Base-by-base conservation (phyloP, 2,888 invertebrate species). In the Lissocephala sabroskyi region DNA sequence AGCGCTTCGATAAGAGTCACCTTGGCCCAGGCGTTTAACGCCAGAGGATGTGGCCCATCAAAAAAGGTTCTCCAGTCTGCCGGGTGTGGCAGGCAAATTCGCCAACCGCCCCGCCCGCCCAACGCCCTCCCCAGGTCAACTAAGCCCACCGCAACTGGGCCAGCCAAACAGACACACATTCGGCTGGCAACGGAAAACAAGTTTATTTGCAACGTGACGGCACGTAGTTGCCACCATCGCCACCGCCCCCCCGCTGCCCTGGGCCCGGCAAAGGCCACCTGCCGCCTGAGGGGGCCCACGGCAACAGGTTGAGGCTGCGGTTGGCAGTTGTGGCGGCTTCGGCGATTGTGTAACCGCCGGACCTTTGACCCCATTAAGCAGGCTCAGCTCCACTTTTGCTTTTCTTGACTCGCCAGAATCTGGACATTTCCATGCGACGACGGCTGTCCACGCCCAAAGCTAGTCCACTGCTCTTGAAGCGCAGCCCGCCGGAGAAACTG, bases 381-480 rank as follows among this genome's bases (percentile, higher is more conserved):
- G 51, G 54, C 52, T 53, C 54, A 45, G 30, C 32, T 30, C 41
- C 28, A 5, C 19, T n/a, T 29, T 44, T 9, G 11, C 36, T 39
- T 36, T 36, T 40, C 1, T 14, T 17, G 9, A 4, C 6, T 18
- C n/a, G 35, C 3, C 44, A 81, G 81, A 78, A 68, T 52, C 68
- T 77, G 65, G 89, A 92, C 73, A 92, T 92, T 81, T 89, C 90
- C 60, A 90, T 89, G 80, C 87, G 92, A 66, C 88, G 92, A 73
- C 88, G 93, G 45, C 86, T 92, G 62, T 92, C 92, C 49, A 92
- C 93, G 17, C 92, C 92, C 11, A 90, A 89, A 79, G 90, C 90
- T 54, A 90, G 90, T 67, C 89, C 89, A 23, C 86, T 90, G 79
- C 87, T 84, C 41, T 57, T 82, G 3, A 90, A 91, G 61, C 89